Conservation (phyloP, 2,888 invertebrate species). For the Tinea trinotella region DNA sequence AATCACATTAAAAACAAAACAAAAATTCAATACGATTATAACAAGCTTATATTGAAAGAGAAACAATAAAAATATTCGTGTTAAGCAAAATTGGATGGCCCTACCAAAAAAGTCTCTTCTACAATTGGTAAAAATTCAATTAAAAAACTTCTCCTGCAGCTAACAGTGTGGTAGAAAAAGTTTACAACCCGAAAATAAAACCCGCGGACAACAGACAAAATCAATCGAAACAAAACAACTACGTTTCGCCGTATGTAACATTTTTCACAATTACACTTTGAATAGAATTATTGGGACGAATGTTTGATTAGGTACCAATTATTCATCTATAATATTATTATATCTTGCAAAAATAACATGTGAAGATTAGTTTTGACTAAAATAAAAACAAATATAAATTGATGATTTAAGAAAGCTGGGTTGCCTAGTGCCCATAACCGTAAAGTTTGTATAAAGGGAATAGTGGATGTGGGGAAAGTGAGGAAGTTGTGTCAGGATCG, state of each 20-base stretch:
- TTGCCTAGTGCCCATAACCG: too few species aligned
- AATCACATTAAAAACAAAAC: too few species aligned
- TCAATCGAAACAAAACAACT: constrained; percentile 9
- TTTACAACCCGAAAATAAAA: constrained; percentile 10
- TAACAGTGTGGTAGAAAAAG: neutral
- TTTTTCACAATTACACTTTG: constrained; percentile 6
- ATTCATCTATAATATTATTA: too few species aligned
- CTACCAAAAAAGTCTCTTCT: neutral
- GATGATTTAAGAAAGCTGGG: too few species aligned
- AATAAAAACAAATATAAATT: too few species aligned
- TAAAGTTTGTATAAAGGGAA: too few species aligned
- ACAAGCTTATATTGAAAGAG: neutral
- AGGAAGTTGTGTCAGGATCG: too few species aligned
- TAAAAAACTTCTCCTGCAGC: constrained; percentile 3
- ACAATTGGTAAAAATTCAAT: constrained; percentile 6
- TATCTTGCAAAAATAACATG: too few species aligned
- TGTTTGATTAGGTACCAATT: neutral
- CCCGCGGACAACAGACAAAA: constrained; percentile 6
- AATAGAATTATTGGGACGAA: neutral
- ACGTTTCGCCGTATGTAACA: neutral
- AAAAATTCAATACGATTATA: neutral
- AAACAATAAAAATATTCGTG: neutral
- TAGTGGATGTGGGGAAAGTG: too few species aligned
- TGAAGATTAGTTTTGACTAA: too few species aligned
- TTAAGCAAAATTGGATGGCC: neutral